Percentiles rank a stretch among this genome's conserved stretches.
Conservation (phyloP, 2,113 vertebrate species). For the Dipodomys stephensi region DNA sequence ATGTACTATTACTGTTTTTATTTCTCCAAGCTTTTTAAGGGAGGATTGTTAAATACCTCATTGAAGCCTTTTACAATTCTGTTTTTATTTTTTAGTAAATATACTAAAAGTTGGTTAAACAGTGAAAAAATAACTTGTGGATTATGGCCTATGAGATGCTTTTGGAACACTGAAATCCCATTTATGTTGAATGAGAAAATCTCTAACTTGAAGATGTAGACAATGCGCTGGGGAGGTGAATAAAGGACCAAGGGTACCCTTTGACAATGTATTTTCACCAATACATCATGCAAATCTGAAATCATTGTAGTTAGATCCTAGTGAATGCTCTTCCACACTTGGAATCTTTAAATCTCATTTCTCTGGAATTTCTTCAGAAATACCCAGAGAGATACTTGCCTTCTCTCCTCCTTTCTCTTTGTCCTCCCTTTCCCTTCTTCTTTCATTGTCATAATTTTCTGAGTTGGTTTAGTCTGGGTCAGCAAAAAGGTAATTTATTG, state of each 20-base stretch:
- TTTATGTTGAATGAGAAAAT: not conserved
- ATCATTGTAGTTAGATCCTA: not conserved
- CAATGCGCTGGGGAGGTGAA: not conserved
- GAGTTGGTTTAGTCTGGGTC: constrained; percentile 36
- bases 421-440: not conserved
- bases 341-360: not conserved
- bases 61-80: no score
- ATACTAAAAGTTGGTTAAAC: no score
- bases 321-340: constrained; percentile 26
- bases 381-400: not conserved
- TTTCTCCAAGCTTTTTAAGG: not conserved
- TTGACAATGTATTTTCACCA: not conserved
- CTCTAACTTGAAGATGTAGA: constrained; percentile 29
- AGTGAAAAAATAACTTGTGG: no score
- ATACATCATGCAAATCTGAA: not conserved
- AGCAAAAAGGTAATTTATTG: constrained; percentile 25
- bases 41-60: no score
- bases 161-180: not conserved
- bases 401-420: not conserved
- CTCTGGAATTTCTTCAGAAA: not conserved
- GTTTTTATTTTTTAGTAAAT: no score
- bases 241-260: not conserved
- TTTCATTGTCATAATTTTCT: constrained; percentile 45
- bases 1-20: not conserved
- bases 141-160: not conserved